phyloP scores from a whole-genome alignment of 2,113 vertebrate species.

The Argyrosomus japonicus region DNA sequence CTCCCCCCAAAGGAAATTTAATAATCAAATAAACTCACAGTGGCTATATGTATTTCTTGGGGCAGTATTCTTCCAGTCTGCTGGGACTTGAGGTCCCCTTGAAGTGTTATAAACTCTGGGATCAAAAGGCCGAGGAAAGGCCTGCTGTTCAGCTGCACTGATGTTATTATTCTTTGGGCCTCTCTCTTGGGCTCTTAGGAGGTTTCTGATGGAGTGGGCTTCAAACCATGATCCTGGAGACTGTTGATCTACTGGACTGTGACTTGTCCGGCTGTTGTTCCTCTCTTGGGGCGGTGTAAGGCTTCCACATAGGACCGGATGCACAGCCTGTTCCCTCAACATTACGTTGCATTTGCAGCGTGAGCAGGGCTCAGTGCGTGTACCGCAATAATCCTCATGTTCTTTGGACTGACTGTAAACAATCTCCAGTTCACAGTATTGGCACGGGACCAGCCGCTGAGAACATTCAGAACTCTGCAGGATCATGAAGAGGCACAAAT shows the following conservation, averaged over 20 bases:
- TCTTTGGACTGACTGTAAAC: conserved; percentile 87
- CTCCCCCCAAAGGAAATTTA: neutral
- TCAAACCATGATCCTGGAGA: conserved; percentile 77
- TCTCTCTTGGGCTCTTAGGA: conserved; percentile 79
- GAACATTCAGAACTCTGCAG: conserved; percentile 87
- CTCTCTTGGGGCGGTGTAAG: conserved; percentile 78
- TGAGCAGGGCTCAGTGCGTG: conserved; percentile 90
- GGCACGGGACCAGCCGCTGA: conserved; percentile 89
- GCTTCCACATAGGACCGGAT: conserved; percentile 87
- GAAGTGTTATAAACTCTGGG: conserved; percentile 70
- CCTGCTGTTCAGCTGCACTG: conserved; percentile 69
- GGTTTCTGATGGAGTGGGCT: conserved; percentile 75
- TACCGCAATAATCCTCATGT: conserved; percentile 94
- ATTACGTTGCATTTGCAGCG: conserved; percentile 89
- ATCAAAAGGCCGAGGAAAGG: conserved; percentile 64
- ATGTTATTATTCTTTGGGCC: conserved; percentile 80
- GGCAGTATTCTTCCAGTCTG: conserved; percentile 73
- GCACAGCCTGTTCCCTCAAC: conserved; percentile 88
- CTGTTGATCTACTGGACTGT: conserved; percentile 60
- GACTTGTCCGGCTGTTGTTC: conserved; percentile 67
- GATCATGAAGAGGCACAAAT: neutral
- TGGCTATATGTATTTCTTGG: conserved; percentile 75
- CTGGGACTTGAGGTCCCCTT: conserved; percentile 56
- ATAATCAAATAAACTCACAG: conserved; percentile 70
- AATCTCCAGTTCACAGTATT: conserved; percentile 93